A percentile compares a stretch with the other conserved stretches of the same genome.
Evolutionary conservation across 2,797 vertebrate species (phyloP).

Genomic region (Hybognathus amarus): DNA sequence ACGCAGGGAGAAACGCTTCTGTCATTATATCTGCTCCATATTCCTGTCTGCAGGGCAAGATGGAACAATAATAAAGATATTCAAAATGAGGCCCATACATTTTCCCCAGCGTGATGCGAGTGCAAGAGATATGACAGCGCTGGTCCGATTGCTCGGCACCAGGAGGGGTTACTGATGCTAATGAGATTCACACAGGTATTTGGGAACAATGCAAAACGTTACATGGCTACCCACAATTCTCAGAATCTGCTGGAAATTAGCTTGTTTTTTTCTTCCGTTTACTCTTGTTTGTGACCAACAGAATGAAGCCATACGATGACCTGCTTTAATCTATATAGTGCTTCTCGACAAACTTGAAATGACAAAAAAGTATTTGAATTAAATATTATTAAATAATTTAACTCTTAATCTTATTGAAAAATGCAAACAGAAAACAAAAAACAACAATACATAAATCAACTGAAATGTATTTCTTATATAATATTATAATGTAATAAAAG

Average conservation of each 20-base stretch:
- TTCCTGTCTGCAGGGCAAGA: constrained; percentile 73
- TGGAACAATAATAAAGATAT: constrained; percentile 76
- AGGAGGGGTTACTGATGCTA: constrained; percentile 45
- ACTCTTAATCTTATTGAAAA: background rate
- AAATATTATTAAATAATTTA: background rate
- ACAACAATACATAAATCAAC: background rate
- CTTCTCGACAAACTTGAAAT: background rate
- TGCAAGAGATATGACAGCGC: constrained; percentile 58
- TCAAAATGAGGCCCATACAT: constrained; percentile 71
- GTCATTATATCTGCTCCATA: constrained; percentile 73
- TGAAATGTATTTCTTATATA: background rate
- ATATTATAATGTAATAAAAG: background rate
- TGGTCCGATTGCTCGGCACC: constrained; percentile 59
- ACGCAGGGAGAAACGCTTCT: constrained; percentile 73
- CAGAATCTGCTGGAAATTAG: background rate
- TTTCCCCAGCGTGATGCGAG: constrained; percentile 71
- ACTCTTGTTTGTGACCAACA: background rate
- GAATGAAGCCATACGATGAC: background rate
- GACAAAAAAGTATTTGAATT: background rate
- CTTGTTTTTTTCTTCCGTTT: background rate
- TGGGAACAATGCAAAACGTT: constrained; percentile 3
- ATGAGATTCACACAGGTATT: constrained; percentile 34
- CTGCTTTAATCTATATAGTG: background rate
- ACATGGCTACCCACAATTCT: constrained; percentile 4
- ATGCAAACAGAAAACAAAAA: background rate